phyloP scores from a whole-genome alignment of 2,113 vertebrate species.

The Struthio camelus region DNA sequence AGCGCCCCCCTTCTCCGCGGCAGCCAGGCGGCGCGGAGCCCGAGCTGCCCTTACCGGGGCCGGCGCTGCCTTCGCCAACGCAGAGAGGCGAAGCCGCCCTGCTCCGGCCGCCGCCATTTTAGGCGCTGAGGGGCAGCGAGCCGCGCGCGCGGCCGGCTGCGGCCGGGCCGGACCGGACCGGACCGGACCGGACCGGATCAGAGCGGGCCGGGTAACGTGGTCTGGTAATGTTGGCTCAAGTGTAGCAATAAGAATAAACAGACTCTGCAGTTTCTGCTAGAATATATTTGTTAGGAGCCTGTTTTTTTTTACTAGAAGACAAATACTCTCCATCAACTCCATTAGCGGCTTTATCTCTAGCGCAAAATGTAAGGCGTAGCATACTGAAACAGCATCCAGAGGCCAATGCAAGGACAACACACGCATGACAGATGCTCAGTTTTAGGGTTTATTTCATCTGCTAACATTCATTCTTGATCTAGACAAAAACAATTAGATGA shows the following conservation, averaged over 20 bases:
- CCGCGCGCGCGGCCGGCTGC: no score
- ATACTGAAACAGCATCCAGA: background rate
- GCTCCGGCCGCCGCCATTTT: background rate
- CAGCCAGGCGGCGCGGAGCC: fast-evolving
- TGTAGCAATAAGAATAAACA: background rate
- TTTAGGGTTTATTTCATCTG: conserved; percentile 78
- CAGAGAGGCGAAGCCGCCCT: fast-evolving
- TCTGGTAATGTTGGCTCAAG: background rate
- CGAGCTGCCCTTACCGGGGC: fast-evolving
- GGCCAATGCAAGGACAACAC: conserved; percentile 36
- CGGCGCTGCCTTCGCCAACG: fast-evolving
- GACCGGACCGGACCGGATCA: no score
- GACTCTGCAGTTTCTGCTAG: background rate
- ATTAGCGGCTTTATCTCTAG: background rate
- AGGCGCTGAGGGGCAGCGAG: background rate
- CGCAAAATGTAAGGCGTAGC: background rate
- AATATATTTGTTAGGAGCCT: background rate
- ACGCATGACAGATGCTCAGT: background rate
- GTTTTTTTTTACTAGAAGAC: background rate
- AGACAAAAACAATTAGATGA: conserved; percentile 75
- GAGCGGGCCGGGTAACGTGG: no score
- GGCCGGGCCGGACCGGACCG: no score
- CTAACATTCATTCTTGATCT: conserved; percentile 77
- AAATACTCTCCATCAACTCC: background rate
- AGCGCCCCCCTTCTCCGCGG: no score